Evolutionary conservation across 2,888 invertebrate species (phyloP).

Genomic region (Tinea pellionella): DNA sequence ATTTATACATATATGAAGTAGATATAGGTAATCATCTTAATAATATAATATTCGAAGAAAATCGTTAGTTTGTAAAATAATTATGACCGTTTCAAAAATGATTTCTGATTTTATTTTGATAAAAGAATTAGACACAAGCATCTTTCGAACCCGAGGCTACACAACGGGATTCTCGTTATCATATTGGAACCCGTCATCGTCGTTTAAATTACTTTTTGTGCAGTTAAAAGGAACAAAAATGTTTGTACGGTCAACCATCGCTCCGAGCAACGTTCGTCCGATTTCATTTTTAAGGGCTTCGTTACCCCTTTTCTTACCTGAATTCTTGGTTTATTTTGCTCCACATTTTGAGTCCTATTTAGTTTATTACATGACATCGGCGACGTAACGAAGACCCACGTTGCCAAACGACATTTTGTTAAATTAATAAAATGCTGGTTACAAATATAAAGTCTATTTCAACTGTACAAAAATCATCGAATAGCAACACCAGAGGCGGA

Average conservation of each 20-base stretch:
- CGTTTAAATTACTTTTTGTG: constrained; percentile 60
- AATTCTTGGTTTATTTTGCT: constrained; percentile 27
- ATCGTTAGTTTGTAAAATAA: background rate
- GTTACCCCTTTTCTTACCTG: constrained; percentile 59
- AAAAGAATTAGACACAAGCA: constrained; percentile 20
- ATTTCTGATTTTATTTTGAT: constrained; percentile 8
- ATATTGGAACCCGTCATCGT: constrained; percentile 52
- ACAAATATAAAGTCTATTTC: background rate
- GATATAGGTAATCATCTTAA: background rate
- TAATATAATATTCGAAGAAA: background rate
- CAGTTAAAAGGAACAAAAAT: constrained; percentile 39
- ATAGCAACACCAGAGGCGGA: constrained; percentile 25
- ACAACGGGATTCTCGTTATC: constrained; percentile 66
- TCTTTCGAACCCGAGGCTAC: constrained; percentile 44
- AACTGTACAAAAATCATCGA: background rate
- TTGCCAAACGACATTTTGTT: background rate
- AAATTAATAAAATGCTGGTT: background rate
- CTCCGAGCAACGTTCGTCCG: constrained; percentile 43
- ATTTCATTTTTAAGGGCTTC: constrained; percentile 37
- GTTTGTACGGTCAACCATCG: constrained; percentile 41
- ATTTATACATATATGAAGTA: too few relatives aligned
- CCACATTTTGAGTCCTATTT: constrained; percentile 2
- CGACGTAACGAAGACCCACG: background rate
- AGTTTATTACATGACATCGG: background rate
- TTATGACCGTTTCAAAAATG: background rate